These are phyloP conservation scores for Hydrotaea cyrtoneurina DNA, from an alignment of 2,888 invertebrate species.

Conservation along the genomic window DNA sequence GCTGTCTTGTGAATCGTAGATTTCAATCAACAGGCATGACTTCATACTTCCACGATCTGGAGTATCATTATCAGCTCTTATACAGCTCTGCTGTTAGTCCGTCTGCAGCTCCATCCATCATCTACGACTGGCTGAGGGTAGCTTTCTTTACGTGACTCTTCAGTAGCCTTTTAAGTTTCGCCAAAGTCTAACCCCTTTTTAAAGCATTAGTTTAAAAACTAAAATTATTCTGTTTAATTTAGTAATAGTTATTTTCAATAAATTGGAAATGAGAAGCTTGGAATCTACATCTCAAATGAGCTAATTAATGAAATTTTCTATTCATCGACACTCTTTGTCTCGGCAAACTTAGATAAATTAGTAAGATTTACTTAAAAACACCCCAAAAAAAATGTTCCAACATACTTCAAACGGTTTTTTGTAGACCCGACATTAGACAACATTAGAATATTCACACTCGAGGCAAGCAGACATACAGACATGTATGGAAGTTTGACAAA, in stretches of 20 bases:
- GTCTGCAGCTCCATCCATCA: too few species aligned
- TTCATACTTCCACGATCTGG: too few species aligned
- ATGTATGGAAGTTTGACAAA: slow-evolving; percentile 75
- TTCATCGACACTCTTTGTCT: not conserved
- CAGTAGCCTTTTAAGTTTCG: too few species aligned
- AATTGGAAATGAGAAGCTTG: not conserved
- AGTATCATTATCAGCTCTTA: too few species aligned
- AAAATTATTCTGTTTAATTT: not conserved
- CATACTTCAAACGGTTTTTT: not conserved
- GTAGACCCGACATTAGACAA: slow-evolving; percentile 1
- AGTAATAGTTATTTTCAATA: not conserved
- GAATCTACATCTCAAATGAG: not conserved
- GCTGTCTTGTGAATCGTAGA: too few species aligned
- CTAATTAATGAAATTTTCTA: slow-evolving; percentile 53
- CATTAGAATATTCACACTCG: slow-evolving; percentile 27
- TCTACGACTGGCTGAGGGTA: too few species aligned
- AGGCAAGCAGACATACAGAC: slow-evolving; percentile 4
- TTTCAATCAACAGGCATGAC: too few species aligned
- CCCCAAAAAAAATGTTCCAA: not conserved
- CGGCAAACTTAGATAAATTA: not conserved
- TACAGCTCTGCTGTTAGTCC: too few species aligned
- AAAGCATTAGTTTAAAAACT: not conserved
- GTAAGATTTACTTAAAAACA: slow-evolving; percentile 16
- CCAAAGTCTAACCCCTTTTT: too few species aligned
- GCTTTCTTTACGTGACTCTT: too few species aligned